Percentiles rank a stretch among this genome's conserved stretches.
These are phyloP conservation scores for Microctenopoma lineatum DNA, from an alignment of 2,797 vertebrate genomes.

Conservation along the genomic window DNA sequence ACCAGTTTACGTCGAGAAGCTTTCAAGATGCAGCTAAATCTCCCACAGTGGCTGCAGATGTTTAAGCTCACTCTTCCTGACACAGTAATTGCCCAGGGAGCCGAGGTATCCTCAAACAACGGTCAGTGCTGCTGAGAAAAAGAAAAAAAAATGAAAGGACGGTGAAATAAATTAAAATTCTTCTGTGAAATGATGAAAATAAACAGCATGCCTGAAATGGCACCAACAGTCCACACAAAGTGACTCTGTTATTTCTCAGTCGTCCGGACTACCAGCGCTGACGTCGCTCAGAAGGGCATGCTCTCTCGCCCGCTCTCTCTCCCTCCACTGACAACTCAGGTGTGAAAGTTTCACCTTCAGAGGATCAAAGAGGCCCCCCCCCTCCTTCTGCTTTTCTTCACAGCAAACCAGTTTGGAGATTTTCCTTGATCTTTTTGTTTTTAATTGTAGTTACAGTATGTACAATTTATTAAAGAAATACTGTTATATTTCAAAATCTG, in stretches of 20 bases:
- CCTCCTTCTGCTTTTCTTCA: constrained; percentile 70
- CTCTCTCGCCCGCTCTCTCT: constrained; percentile 3
- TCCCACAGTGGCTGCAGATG: constrained; percentile 85
- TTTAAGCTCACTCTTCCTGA: constrained; percentile 93
- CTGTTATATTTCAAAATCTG: no score
- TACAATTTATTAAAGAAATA: no score
- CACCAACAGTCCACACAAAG: constrained; percentile 89
- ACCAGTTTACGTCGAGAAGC: constrained; percentile 39
- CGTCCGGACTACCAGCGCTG: constrained; percentile 71
- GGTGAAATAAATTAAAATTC: constrained; percentile 99
- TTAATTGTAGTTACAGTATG: no score
- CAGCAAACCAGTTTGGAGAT: constrained; percentile 75
- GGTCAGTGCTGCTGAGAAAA: constrained; percentile 60
- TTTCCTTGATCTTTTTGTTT: no score
- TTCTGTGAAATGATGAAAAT: constrained; percentile 97
- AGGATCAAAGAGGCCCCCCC: constrained; percentile 63
- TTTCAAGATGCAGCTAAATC: constrained; percentile 83
- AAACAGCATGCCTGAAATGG: constrained; percentile 95
- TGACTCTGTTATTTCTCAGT: constrained; percentile 92
- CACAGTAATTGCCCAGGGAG: constrained; percentile 89
- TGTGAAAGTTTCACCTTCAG: constrained; percentile 88
- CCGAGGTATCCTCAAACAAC: constrained; percentile 86
- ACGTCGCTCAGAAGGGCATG: constrained; percentile 8
- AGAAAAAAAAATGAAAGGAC: constrained; percentile 80
- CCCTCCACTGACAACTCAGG: constrained; percentile 77